These are phyloP conservation scores for Agrotis puta DNA, from an alignment of 2,888 invertebrate species.

Conservation along the genomic window DNA sequence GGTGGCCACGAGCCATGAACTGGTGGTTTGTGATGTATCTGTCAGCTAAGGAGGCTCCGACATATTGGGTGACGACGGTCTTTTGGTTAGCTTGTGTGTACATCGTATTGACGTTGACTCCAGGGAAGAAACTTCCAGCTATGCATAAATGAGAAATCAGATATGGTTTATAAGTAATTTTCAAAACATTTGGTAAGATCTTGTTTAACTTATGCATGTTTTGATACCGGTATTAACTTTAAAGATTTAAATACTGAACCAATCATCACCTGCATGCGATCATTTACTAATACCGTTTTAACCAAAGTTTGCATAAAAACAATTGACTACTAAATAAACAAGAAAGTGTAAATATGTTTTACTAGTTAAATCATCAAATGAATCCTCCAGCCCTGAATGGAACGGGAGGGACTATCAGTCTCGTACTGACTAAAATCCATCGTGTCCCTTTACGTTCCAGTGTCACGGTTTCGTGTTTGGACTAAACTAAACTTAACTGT, in stretches of 20 bases:
- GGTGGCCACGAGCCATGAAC: conserved; percentile 91
- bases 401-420: too few relatives aligned
- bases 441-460: too few relatives aligned
- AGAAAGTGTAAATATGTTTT: background rate
- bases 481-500: too few relatives aligned
- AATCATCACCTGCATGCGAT: background rate
- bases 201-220: background rate
- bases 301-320: background rate
- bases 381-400: too few relatives aligned
- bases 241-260: background rate
- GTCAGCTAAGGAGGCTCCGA: conserved; percentile 79
- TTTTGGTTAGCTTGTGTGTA: conserved; percentile 85
- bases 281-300: background rate
- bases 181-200: background rate
- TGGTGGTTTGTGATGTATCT: conserved; percentile 86
- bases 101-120: conserved; percentile 79
- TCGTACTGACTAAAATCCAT: too few relatives aligned
- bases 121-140: conserved; percentile 89
- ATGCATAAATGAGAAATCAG: conserved; percentile 32
- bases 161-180: background rate
- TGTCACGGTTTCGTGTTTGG: too few relatives aligned
- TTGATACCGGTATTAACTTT: background rate
- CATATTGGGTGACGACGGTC: conserved; percentile 72
- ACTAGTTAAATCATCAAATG: too few relatives aligned
- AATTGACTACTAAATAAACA: background rate